Evolutionary conservation across 2,113 vertebrate species (phyloP).

Genomic region (Phrynosoma platyrhinos): DNA sequence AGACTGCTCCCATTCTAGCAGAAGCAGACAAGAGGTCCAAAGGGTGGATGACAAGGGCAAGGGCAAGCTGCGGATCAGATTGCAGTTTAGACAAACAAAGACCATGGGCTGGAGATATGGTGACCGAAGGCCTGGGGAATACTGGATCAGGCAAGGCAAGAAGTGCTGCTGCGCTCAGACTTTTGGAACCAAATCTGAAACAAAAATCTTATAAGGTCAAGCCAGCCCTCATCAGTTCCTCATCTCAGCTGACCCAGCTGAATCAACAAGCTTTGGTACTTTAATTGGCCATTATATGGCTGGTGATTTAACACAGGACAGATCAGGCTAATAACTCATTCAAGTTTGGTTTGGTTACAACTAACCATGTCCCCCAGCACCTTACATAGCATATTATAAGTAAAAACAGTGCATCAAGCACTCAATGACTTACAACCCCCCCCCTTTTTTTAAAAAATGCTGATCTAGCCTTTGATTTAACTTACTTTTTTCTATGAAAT

Average conservation of each 20-base stretch:
- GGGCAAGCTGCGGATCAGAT: background rate
- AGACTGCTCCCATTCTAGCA: background rate
- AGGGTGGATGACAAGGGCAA: background rate
- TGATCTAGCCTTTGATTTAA: conserved; percentile 56
- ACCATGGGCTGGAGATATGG: background rate
- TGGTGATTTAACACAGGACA: background rate
- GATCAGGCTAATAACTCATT: background rate
- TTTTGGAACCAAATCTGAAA: background rate
- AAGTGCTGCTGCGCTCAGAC: background rate
- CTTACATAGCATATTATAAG: conserved; percentile 19
- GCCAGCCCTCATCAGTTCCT: background rate
- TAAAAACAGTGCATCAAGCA: conserved; percentile 5
- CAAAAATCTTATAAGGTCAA: background rate
- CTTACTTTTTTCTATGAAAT: conserved; percentile 57
- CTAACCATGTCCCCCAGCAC: background rate
- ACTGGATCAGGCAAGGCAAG: background rate
- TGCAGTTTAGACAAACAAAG: background rate
- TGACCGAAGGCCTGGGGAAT: background rate
- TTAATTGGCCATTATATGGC: background rate
- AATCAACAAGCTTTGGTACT: background rate
- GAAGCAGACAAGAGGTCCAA: background rate
- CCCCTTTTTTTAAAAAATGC: conserved; percentile 45
- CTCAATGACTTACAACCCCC: conserved; percentile 3
- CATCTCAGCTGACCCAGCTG: background rate
- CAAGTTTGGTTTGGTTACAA: background rate